Percentiles rank a stretch among this genome's conserved stretches.
Evolutionary conservation across 2,888 invertebrate species (phyloP).

Genomic region (Ophioninae sp.): DNA sequence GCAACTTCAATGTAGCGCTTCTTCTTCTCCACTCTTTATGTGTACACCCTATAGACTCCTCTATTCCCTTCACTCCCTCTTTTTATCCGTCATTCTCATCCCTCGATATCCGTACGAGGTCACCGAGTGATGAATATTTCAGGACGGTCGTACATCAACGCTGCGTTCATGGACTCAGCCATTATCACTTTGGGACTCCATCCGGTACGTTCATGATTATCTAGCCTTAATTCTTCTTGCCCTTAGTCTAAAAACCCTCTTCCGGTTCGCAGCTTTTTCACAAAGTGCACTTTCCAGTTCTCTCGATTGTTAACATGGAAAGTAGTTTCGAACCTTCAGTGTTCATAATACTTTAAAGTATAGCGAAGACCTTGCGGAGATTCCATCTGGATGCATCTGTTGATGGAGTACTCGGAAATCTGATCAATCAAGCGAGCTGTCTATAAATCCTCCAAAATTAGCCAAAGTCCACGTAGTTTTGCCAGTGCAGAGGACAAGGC

Average conservation of each 20-base stretch:
- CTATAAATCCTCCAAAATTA: background rate
- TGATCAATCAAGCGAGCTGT: background rate
- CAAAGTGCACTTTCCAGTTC: slow-evolving; percentile 2
- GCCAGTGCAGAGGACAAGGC: background rate
- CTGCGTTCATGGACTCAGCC: slow-evolving; percentile 47
- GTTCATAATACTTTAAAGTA: background rate
- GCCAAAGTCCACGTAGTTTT: background rate
- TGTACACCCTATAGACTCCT: slow-evolving; percentile 8
- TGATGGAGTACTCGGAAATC: background rate
- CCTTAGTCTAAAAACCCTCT: background rate
- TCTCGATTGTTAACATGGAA: slow-evolving; percentile 35
- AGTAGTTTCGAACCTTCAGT: slow-evolving; percentile 20
- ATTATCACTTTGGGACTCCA: slow-evolving; percentile 44
- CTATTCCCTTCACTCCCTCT: slow-evolving; percentile 3
- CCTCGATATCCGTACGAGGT: slow-evolving; percentile 50
- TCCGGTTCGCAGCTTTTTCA: background rate
- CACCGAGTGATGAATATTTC: slow-evolving; percentile 62
- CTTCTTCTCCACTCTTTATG: slow-evolving; percentile 10
- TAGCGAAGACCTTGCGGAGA: background rate
- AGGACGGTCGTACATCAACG: slow-evolving; percentile 59
- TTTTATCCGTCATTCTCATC: slow-evolving; percentile 13
- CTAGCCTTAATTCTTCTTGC: slow-evolving; percentile 7
- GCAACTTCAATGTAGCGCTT: slow-evolving; percentile 12
- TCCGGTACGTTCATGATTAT: slow-evolving; percentile 27
- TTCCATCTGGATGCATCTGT: background rate